These are phyloP conservation scores for Lithobates pipiens DNA, from an alignment of 2,797 vertebrate genomes.

Conservation along the genomic window DNA sequence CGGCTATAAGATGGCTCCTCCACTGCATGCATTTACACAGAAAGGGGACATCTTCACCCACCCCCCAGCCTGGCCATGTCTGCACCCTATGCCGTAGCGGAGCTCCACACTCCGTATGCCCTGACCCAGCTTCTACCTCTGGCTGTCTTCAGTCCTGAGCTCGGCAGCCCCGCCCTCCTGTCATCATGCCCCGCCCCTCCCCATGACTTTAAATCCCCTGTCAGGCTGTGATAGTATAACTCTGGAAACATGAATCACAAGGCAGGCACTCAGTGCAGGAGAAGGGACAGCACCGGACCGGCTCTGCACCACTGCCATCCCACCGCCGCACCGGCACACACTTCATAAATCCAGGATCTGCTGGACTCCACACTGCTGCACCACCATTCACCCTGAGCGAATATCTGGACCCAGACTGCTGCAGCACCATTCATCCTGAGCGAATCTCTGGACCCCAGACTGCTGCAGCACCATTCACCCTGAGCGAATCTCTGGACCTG, in stretches of 20 bases:
- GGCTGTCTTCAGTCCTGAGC: neutral
- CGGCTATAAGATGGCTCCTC: too few species aligned
- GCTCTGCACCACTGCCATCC: neutral
- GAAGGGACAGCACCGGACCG: neutral
- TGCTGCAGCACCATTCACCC: too few species aligned
- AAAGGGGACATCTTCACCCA: too few species aligned
- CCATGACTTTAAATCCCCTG: conserved; percentile 49
- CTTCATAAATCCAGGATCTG: neutral
- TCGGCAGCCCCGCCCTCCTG: conserved; percentile 34
- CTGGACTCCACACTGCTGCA: too few species aligned
- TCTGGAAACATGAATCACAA: conserved; percentile 47
- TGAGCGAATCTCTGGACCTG: too few species aligned
- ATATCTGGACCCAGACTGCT: too few species aligned
- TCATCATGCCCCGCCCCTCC: conserved; percentile 27
- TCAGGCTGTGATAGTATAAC: conserved; percentile 36
- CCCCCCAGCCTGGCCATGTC: too few species aligned
- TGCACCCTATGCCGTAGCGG: too few species aligned
- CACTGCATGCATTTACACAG: too few species aligned
- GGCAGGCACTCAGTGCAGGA: neutral
- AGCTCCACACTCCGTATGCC: neutral
- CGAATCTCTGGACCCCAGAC: too few species aligned
- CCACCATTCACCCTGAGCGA: too few species aligned
- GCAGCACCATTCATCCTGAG: neutral
- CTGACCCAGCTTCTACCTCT: neutral
- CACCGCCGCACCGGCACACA: neutral